phyloP scores from a whole-genome alignment of 2,888 invertebrate genomes.

The Melinaea menophilus region DNA sequence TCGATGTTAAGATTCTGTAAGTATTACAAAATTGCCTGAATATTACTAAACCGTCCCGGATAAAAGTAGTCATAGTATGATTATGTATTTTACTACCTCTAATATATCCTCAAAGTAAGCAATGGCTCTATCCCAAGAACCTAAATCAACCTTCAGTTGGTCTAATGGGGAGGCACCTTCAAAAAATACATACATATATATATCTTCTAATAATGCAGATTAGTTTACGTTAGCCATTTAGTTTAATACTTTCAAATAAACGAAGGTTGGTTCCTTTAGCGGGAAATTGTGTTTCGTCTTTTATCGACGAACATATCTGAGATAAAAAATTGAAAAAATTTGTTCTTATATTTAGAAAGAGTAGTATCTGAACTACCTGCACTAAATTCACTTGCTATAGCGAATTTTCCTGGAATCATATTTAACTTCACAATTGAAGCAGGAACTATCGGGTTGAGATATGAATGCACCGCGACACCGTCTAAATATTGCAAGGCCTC shows the following conservation, averaged over 20 bases:
- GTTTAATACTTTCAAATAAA: too few species aligned
- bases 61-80: conserved; percentile 11
- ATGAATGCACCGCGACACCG: conserved; percentile 89
- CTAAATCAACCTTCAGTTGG: conserved; percentile 71
- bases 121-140: conserved; percentile 84
- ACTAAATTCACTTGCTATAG: conserved; percentile 87
- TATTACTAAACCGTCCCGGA: background rate
- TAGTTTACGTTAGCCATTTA: background rate
- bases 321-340: conserved; percentile 7
- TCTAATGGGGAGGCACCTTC: conserved; percentile 67
- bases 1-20: conserved; percentile 82
- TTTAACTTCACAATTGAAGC: conserved; percentile 72
- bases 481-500: conserved; percentile 75
- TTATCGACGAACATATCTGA: background rate
- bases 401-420: conserved; percentile 80
- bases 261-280: too few species aligned
- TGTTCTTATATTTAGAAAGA: too few species aligned
- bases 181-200: too few species aligned
- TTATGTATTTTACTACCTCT: conserved; percentile 38
- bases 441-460: conserved; percentile 77
- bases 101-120: conserved; percentile 80
- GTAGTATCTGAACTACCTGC: conserved; percentile 56
- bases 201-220: too few species aligned
- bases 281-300: background rate
- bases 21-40: background rate